Evolutionary conservation across 2,113 vertebrate genomes (phyloP).

Genomic region (Corythornis cristatus): DNA sequence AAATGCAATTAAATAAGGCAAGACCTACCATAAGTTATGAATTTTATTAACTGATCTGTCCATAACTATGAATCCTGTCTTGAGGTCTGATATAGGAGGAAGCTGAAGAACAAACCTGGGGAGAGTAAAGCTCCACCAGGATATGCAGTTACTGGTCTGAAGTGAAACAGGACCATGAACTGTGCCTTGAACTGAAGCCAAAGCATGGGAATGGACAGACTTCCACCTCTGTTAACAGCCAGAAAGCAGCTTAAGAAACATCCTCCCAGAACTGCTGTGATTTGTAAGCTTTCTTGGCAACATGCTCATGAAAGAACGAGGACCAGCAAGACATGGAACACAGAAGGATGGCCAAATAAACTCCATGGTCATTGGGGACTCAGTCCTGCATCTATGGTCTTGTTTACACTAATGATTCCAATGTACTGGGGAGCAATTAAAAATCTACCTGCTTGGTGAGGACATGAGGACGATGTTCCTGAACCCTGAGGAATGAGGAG

Average conservation of each 20-base stretch:
- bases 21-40: neutral
- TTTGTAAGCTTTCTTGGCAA: neutral
- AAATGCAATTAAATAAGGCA: neutral
- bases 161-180: neutral
- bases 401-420: neutral
- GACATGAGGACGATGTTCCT: neutral
- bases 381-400: neutral
- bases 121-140: neutral
- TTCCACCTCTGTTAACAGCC: neutral
- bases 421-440: neutral
- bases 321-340: neutral
- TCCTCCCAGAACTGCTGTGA: neutral
- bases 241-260: neutral
- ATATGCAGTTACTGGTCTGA: neutral
- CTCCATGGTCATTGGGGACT: neutral
- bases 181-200: neutral
- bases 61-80: neutral
- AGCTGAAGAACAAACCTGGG: neutral
- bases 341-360: neutral
- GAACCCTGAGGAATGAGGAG: neutral
- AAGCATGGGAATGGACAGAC: fast-evolving
- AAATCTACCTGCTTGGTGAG: neutral
- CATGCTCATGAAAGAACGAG: neutral
- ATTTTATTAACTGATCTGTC: neutral
- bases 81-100: neutral